Evolutionary conservation across 2,888 invertebrate genomes (phyloP).

Genomic region (Parochlus steinenii): DNA sequence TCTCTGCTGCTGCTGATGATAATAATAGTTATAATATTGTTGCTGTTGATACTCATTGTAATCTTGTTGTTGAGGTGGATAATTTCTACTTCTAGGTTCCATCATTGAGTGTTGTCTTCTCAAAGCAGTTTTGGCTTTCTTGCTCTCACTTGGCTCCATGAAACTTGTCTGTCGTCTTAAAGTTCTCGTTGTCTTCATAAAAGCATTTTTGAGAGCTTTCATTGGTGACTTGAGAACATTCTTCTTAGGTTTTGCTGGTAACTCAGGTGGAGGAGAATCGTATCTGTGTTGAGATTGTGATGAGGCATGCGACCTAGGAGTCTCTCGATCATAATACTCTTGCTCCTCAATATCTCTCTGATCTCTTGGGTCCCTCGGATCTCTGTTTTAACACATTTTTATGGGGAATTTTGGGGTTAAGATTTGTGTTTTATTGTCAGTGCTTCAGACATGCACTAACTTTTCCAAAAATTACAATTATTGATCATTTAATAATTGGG

Average conservation of each 20-base stretch:
- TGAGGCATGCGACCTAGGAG: no score
- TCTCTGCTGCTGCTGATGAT: conserved; percentile 14
- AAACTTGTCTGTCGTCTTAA: conserved; percentile 29
- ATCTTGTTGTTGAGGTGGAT: conserved; percentile 8
- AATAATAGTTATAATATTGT: conserved; percentile 8
- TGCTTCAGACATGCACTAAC: conserved; percentile 11
- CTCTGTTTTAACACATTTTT: no score
- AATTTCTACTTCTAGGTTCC: conserved; percentile 9
- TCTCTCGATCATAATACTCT: no score
- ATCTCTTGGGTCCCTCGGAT: no score
- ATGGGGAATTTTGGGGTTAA: no score
- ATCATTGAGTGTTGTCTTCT: conserved; percentile 29
- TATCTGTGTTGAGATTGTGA: no score
- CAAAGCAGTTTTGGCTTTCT: conserved; percentile 22
- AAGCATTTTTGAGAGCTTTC: conserved; percentile 27
- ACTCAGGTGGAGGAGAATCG: conserved; percentile 21
- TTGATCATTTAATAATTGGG: no score
- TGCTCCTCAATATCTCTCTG: no score
- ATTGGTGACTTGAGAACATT: conserved; percentile 28
- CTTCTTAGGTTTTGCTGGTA: conserved; percentile 27
- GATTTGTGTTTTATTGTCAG: not conserved
- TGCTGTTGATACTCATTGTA: conserved; percentile 11
- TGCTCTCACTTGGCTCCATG: conserved; percentile 24
- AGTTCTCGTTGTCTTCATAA: conserved; percentile 27
- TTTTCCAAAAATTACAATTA: no score